Base-by-base conservation (phyloP, 2,113 vertebrate species). In the Gopherus flavomarginatus region DNA sequence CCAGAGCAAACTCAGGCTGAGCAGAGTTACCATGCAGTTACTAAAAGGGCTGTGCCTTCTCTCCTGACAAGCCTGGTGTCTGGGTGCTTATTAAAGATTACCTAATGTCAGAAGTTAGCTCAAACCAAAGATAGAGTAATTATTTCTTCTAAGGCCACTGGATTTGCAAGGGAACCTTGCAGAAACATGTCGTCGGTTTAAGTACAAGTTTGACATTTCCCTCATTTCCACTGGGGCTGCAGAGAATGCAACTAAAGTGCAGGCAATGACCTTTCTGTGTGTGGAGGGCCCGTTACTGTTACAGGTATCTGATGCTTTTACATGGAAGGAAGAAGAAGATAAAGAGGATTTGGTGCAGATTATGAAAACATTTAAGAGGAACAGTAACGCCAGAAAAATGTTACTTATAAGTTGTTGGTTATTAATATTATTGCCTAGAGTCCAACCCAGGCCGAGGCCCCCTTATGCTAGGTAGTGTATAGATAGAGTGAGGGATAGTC, bases 371-470 rank as follows among this genome's bases (percentile, higher is more conserved):
- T 47, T 83, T 87, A 57, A 77, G 91, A 65, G 92, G 92, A 54
- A 42, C 0, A 0, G 83, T 5, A 90, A 77, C 82, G 54, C 49
- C 78, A 94, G 95, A 91, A 95, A 85, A 69, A 89, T 88, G 62
- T 54, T 27, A 44, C 85, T 57, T 31, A 44, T 19, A 35, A 78
- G 53, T 53, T 87, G 86, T n/a, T 87, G 93, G 90, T 56, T 90
- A 90, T 86, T 86, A 81, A 77, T 96, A 95, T 95, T 93, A 2
- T 89, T 0, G 0, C 75, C 85, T 42, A 31, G 69, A 96, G 96
- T 96, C 95, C 95, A 94, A 87, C 59, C 90, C 29, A 21, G 87
- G 96, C 93, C 50, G 87, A 95, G 96, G 90, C 92, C 87, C 77
- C 75, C 6, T 6, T 22, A 47, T 78, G 75, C 42, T 26, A 29